Evolutionary conservation across 2,797 vertebrate species (phyloP), one percentile per base, ranked within the genome.

Genomic region (Fringilla coelebs): DNA sequence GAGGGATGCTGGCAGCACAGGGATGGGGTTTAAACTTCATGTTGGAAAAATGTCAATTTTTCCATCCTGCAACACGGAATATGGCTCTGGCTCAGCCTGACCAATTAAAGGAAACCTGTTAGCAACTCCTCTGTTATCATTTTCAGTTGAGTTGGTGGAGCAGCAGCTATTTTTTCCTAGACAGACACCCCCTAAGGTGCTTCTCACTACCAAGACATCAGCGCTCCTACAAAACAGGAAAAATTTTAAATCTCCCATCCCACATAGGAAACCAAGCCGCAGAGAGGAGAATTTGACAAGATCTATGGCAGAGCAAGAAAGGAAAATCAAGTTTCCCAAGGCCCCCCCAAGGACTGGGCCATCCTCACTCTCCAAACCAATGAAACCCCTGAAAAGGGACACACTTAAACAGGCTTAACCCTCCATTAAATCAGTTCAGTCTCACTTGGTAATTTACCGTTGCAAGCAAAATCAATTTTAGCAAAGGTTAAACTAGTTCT

Each of bases 361-460:
- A 67, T 36, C 41, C 48, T 67, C 48, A 1, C 29, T 24, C 84
- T 83, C 84, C 88, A 94, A 93, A 65, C 81, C 88, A 95, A 91
- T 79, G 84, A 81, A 93, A 93, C 34, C 32, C 71, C 61, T 0
- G 0, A 36, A 82, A 85, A 87, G 1, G 74, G 94, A 90, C 93
- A 92, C 92, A 95, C 84, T 95, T 82, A 74, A 92, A 93, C 40
- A 94, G 86, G 80, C 74, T 95, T 95, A 96, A 94, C 88, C 91
- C 80, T 89, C 85, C 92, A 77, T 80, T 92, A 95, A 95, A 95
- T 95, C 90, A 79, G 32, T 85, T 95, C 88, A 54, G 90, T 90
- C 81, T 88, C 94, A 95, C 95, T 77, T 52, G 3, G 92, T 83
- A 85, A 95, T 95, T 97, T 94, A 79, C 77, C 55, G 40, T 90